phyloP scores from a whole-genome alignment of 2,888 invertebrate genomes.

The Thysanoteuthis rhombus region DNA sequence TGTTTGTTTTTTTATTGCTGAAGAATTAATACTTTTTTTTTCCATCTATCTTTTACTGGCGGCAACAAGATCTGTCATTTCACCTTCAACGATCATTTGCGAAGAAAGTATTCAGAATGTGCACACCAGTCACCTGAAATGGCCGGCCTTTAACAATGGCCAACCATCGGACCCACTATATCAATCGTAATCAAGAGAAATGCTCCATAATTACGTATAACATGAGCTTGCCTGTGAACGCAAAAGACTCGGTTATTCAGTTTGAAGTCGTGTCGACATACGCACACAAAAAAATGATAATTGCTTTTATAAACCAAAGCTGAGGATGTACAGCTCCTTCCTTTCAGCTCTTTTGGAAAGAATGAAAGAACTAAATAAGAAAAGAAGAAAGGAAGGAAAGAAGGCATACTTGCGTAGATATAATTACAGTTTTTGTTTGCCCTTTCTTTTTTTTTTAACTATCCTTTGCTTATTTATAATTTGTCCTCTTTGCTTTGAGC shows the following conservation, averaged over 20 bases:
- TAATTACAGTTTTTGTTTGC: background rate
- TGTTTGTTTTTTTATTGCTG: background rate
- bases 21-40: background rate
- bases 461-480: background rate
- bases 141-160: background rate
- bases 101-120: background rate
- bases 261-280: slow-evolving; percentile 12
- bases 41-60: background rate
- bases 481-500: background rate
- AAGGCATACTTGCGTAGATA: background rate
- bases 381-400: background rate
- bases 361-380: background rate
- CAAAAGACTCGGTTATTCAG: background rate
- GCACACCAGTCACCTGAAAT: background rate
- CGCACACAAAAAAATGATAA: background rate
- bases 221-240: background rate
- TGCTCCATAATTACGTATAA: slow-evolving; percentile 12
- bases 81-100: background rate
- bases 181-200: background rate
- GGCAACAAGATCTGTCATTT: background rate
- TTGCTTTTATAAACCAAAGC: background rate
- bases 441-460: background rate
- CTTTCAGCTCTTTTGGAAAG: background rate
- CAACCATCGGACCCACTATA: background rate
- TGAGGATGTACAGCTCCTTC: background rate